Conservation (phyloP, 2,797 vertebrate genomes). For the Tarsius wallacei region DNA sequence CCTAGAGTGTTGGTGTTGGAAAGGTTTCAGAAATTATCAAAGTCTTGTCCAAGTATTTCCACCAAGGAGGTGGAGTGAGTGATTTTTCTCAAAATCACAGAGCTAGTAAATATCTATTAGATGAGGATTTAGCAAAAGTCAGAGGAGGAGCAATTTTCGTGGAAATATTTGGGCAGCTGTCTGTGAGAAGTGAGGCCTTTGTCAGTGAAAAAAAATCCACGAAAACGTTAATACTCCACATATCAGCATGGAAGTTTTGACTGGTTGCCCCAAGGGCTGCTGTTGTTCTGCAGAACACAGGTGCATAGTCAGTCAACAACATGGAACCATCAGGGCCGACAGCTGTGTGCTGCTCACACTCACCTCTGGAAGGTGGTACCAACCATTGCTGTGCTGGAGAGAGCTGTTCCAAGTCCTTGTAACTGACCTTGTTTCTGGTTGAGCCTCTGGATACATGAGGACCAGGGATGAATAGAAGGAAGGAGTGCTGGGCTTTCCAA, state of each 20-base stretch:
- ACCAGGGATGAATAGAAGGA: background rate
- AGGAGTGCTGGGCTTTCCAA: no score
- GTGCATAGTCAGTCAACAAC: background rate
- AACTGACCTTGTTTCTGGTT: background rate
- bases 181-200: conserved; percentile 18
- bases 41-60: conserved; percentile 3
- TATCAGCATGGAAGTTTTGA: background rate
- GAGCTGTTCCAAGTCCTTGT: background rate
- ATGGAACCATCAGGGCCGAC: background rate
- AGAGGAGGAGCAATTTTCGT: conserved; percentile 12
- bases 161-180: background rate
- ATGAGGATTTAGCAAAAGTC: conserved; percentile 45
- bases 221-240: background rate
- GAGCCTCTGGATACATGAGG: background rate
- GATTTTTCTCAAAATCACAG: background rate
- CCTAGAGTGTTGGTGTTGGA: background rate
- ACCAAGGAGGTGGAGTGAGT: background rate
- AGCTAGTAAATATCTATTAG: background rate
- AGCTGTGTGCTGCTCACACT: background rate
- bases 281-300: background rate
- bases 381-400: background rate
- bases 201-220: background rate
- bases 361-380: background rate
- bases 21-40: background rate
- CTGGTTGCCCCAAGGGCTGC: background rate